Evolutionary conservation across 2,113 vertebrate species (phyloP), one percentile per base, ranked within the genome.

Genomic region (Paratilapia polleni): DNA sequence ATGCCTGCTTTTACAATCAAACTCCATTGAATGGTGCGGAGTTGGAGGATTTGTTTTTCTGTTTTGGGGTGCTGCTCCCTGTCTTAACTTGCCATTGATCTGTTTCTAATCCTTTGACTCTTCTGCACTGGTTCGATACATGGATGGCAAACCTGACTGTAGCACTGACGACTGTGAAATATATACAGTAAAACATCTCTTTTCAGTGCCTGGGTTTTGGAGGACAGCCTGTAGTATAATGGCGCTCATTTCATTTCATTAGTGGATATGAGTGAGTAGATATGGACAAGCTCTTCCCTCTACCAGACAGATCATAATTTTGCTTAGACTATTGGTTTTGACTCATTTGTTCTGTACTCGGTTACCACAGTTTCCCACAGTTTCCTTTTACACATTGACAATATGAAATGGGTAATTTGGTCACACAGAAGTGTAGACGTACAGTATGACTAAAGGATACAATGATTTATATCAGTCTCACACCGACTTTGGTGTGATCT

Each of bases 61-160:
- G 78, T 89, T 91, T 77, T 87, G 61, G 64, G 17, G 61, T 52
- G 26, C 28, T 64, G 41, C 77, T 83, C 70, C 61, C 77, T 85
- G 31, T 64, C 78, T 34, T 82, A 22, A 63, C 81, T 84, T 54
- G 63, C 47, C 79, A 82, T 85, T 82, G 78, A 92, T 89, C 60
- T 75, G 41, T 57, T 78, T 78, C 56, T 87, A 79, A 75, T 84
- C 78, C 63, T 81, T 78, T 61, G 64, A 74, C 12, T 68, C 20
- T 19, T 57, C 81, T 84, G 47, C n/a, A 47, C 1, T 22, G 77
- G 61, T 49, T 83, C 34, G 43, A 77, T 28, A 43, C 68, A 41
- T 63, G 57, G 20, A 70, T 80, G 82, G 60, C 57, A 73, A 61
- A 54, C 26, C 38, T 43, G 34, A 76, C 66, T 64, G 17, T 41